Base-by-base conservation (phyloP, 2,113 vertebrate genomes). In the Sakesphorus luctuosus region DNA sequence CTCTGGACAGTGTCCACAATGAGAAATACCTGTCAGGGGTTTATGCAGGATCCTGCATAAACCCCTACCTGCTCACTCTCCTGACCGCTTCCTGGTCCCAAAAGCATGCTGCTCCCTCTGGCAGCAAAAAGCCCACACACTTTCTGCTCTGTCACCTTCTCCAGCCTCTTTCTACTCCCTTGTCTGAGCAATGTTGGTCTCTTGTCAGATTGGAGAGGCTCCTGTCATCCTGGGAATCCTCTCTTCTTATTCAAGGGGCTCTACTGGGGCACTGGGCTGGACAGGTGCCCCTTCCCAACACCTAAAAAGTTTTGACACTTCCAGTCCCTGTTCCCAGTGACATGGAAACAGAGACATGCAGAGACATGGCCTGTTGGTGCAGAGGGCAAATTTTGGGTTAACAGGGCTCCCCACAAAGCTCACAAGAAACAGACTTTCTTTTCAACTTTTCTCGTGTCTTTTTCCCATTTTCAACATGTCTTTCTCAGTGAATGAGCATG, bases 361-460 rank as follows among this genome's bases (percentile, higher is more conserved):
- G 18, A 40, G 19, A 50, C 0, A 0, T 20, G 52, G 6, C 4
- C 7, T 49, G 15, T 8, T 68, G 31, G 3, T n/a, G 20, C 24
- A 40, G 23, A 33, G 24, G 16, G 14, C 16, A 53, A 55, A 40
- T 36, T 38, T 25, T 38, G 35, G 26, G 12, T 40, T 16, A 59
- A 28, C 11, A 29, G 36, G 8, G 18, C 7, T 62, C 17, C 18
- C 11, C 40, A 31, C 5, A 2, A 18, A 44, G 31, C 12, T 75
- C 18, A 7, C 17, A 13, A 12, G 49, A 71, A 38, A 5, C 3
- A 47, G 36, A 3, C 9, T 50, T 44, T 31, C 61, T 53, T 83
- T 79, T 61, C 20, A 87, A 15, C 7, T 56, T 52, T 50, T 73
- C 52, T 71, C n/a, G 4, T 12, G 2, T 28, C 9, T 87, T 81